Evolutionary conservation across 2,888 invertebrate species (phyloP), one percentile per base, ranked within the genome.

Genomic region (Nycteola revayana): DNA sequence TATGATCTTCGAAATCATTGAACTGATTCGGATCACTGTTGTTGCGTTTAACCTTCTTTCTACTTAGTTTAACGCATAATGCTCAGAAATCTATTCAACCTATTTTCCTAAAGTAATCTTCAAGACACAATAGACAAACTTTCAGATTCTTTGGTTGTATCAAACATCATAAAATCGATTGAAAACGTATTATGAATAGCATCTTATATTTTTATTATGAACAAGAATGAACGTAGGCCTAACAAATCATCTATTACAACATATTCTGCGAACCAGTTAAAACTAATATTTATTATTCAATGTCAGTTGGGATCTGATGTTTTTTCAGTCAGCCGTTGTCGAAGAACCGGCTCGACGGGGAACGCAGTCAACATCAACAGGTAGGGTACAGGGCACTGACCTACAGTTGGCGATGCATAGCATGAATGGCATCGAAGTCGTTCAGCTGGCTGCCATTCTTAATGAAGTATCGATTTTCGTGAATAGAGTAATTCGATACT

Each of bases 341-440:
- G 58, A 64, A 71, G 68, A 87, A 87, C 87, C 85, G 81, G 87
- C 72, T 76, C 60, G 72, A 64, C 79, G 52, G 69, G 78, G 75
- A 71, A 54, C 65, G 54, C 60, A 60, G 72, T n/a, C n/a, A n/a
- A n/a, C n/a, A 68, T 73, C 82, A 85, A 86, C 87, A 86, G 87
- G 87, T 84, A 83, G 76, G 73, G 71, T 67, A 72, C 68, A 74
- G 86, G 86, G 83, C 87, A 87, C 74, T 86, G 87, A 87, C 87
- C 87, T 75, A 83, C 72, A 75, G 71, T 60, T 67, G 66, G 52
- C 70, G 63, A 54, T 65, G 74, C 75, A 73, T 66, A 52, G 60
- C 61, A 79, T 84, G 78, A 84, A 85, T 85, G 83, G 68, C 68
- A 74, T 54, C 50, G 52, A 51, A 48, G 55, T 39, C 58, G 57